Base-by-base conservation (phyloP, 2,888 invertebrate genomes). In the Agonopterix alstromeriana region DNA sequence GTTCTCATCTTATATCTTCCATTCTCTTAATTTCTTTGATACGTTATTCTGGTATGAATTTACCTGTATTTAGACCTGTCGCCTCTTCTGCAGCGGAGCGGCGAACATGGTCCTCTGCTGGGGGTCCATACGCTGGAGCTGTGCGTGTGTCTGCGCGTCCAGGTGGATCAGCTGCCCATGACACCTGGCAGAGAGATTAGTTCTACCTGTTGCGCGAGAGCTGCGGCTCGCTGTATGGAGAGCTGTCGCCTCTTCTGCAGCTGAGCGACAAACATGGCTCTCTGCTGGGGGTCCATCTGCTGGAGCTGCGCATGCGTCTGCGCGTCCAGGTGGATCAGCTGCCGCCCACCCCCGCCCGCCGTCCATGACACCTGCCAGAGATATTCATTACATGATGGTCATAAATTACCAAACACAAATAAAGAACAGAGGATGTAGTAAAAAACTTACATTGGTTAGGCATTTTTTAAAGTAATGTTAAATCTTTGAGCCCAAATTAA, bases 241-340 rank as follows among this genome's bases (percentile, higher is more conserved):
- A 91, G 85, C 52, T 91, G 90, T 14, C 76, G 88, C 50, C 83
- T 91, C 85, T 92, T 92, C 70, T 94, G 94, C 53, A 95, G 81
- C 70, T 94, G 94, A 9, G 94, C 93, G 4, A 95, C 94, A 59
- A 95, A 95, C 73, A 95, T 90, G 1, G 94, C 94, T 41, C 94
- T 90, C 65, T 95, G 95, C 54, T 94, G 92, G 0, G 95, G 94
- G 64, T 95, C 94, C 91, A 94, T 90, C 63, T 95, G 95, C 67
- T 95, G 95, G 43, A 95, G 81, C 61, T 95, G 94, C 9, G 95
- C 94, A 69, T 95, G 95, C 0, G 95, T 95, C 61, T 95, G 94
- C 0, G 94, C 94, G 61, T 96, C 95, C 58, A 96, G 77, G 58
- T 95, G 95, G 52, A 96, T 96, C 50, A 94, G 87, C 66, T 95